Evolutionary conservation across 2,113 vertebrate genomes (phyloP), one percentile per base, ranked within the genome.

Genomic region (Planiliza haematocheilus): DNA sequence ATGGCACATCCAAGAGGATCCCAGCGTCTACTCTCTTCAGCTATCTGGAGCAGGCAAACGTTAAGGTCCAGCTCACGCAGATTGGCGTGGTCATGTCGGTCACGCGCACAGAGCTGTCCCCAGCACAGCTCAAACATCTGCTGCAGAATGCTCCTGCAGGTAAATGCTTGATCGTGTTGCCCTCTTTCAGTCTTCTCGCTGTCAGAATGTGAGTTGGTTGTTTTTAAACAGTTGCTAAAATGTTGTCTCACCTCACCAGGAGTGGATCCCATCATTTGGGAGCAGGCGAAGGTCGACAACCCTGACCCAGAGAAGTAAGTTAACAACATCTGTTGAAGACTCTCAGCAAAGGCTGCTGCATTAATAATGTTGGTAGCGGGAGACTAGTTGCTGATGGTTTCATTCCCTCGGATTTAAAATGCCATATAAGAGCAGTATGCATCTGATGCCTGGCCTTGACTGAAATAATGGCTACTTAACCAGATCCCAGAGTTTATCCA

Each of bases 241-340:
- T 61, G n/a, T 39, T 56, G 7, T 59, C 12, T 62, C 38, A 20
- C n/a, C 7, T 43, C 81, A 72, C 1, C 59, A 99, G 98, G 97
- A 89, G 97, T 99, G 84, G 98, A 99, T 87, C 96, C 97, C 48
- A 98, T 99, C 77, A 99, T 99, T 77, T 99, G 98, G 98, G 98
- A 99, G 73, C 97, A 99, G 91, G 97, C 98, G 39, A 99, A 99
- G 89, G 97, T 96, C 75, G 98, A 99, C 90, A 99, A 99, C 83
- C 98, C 98, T 6, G 98, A 99, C 66, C 94, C 96, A 84, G 98
- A 99, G 68, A 99, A 95, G 98, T 99, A 90, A 91, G 95, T 93
- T 13, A 1, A 50, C 14, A 43, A 41, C 2, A 30, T 34, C 16
- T 38, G 9, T 38, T 46, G 1, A 21, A 18, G 18, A 37, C 3